A percentile compares a stretch with the other conserved stretches of the same genome.
phyloP scores from a whole-genome alignment of 2,888 invertebrate genomes.

The Dryadula phaetusa region DNA sequence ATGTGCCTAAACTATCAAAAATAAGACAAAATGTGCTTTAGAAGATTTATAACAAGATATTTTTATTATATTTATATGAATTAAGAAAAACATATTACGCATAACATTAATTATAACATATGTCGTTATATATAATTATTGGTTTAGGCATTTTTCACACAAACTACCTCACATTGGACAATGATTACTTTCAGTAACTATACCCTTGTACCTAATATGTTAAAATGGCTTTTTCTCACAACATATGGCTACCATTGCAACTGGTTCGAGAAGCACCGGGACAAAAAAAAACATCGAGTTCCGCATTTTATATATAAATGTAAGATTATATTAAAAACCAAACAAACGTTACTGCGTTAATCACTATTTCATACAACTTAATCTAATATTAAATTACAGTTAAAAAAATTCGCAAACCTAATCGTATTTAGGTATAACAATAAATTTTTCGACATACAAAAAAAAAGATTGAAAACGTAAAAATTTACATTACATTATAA shows the following conservation, averaged over 20 bases:
- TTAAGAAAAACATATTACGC: too few relatives aligned
- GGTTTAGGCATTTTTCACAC: neutral
- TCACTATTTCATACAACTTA: constrained; percentile 53
- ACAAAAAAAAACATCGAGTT: constrained; percentile 47
- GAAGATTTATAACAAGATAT: too few relatives aligned
- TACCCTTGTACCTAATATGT: constrained; percentile 36
- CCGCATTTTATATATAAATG: constrained; percentile 38
- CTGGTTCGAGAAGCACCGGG: constrained; percentile 45
- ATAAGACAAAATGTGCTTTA: too few relatives aligned
- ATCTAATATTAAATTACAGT: constrained; percentile 69
- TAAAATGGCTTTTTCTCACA: constrained; percentile 36
- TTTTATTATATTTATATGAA: too few relatives aligned
- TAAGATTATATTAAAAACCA: constrained; percentile 41
- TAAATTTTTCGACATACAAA: constrained; percentile 56
- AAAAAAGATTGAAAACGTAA: constrained; percentile 65
- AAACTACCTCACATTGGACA: neutral
- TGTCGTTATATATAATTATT: too few relatives aligned
- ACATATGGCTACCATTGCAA: constrained; percentile 42
- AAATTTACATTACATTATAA: constrained; percentile 66
- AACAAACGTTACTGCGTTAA: constrained; percentile 60
- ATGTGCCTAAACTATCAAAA: neutral
- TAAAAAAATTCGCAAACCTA: constrained; percentile 57
- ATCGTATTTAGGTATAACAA: constrained; percentile 70
- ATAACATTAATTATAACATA: too few relatives aligned
- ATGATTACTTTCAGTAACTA: constrained; percentile 38